These are phyloP conservation scores for Planiliza haematocheilus DNA, from an alignment of 2,113 vertebrate species.

Conservation along the genomic window DNA sequence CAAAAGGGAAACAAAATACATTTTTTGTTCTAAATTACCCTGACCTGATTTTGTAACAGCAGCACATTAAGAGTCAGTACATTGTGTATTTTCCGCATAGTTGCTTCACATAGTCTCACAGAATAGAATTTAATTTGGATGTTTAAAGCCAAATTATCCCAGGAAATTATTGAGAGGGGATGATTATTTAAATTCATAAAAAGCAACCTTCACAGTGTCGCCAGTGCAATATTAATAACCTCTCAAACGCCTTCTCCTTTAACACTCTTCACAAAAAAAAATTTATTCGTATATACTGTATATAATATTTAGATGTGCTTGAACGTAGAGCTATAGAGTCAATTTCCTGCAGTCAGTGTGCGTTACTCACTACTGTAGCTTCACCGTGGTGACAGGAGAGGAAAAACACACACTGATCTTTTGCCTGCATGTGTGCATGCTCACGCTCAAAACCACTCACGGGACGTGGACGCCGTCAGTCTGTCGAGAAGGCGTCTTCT, in stretches of 20 bases:
- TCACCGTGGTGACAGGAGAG: constrained; percentile 18
- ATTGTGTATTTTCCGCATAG: rapidly evolving
- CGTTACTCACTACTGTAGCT: constrained; percentile 44
- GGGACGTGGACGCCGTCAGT: constrained; percentile 33
- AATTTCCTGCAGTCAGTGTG: constrained; percentile 24
- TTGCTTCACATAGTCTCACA: no score
- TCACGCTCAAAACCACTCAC: not conserved
- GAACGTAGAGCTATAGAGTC: constrained; percentile 8
- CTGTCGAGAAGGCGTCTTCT: constrained; percentile 39
- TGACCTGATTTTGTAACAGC: constrained; percentile 27
- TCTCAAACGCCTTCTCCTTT: no score
- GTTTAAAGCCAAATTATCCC: not conserved
- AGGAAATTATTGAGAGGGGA: not conserved
- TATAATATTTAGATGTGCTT: not conserved
- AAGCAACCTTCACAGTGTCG: not conserved
- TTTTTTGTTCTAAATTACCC: constrained; percentile 15
- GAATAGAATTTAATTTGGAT: not conserved
- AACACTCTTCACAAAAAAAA: no score
- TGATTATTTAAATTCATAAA: no score
- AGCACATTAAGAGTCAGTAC: constrained; percentile 11
- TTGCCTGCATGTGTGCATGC: not conserved
- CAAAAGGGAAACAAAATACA: constrained; percentile 5
- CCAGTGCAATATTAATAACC: not conserved
- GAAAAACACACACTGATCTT: constrained; percentile 18
- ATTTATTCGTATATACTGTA: no score